Percentiles rank a stretch among this genome's conserved stretches.
Conservation (phyloP, 2,888 invertebrate species). For the Cosmia pyralina region DNA sequence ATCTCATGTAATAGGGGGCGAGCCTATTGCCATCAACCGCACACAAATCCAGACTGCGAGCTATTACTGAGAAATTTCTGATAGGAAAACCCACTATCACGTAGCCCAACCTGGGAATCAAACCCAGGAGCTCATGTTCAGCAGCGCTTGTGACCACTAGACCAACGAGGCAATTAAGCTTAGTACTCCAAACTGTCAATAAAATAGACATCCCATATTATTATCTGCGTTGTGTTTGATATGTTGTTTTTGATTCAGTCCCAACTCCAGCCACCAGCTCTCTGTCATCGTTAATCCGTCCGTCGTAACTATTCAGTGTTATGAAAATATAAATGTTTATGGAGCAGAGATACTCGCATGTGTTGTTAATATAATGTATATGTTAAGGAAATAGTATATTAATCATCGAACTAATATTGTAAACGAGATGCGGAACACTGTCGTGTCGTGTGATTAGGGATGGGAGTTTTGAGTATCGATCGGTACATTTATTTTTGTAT, state of each 20-base stretch:
- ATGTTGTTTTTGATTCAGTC: constrained; percentile 54
- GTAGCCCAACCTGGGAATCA: background rate
- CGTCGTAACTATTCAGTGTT: constrained; percentile 41
- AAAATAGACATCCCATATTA: constrained; percentile 27
- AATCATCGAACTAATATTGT: constrained; percentile 37
- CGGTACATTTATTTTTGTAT: background rate
- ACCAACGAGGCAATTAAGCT: background rate
- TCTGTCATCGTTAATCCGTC: constrained; percentile 49
- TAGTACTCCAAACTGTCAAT: background rate
- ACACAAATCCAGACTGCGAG: no score
- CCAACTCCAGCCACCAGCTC: constrained; percentile 31
- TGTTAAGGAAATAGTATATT: constrained; percentile 42
- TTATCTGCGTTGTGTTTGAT: constrained; percentile 24
- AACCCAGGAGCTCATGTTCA: background rate
- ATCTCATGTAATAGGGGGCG: no score
- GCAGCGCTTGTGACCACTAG: no score
- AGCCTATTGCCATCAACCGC: no score
- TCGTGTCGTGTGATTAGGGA: constrained; percentile 18
- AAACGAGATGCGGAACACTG: constrained; percentile 17
- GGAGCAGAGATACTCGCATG: constrained; percentile 29
- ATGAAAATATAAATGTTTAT: constrained; percentile 52
- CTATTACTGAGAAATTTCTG: no score
- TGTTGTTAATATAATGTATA: constrained; percentile 42
- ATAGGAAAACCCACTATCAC: no score
- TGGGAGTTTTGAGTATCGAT: constrained; percentile 27